Evolutionary conservation across 2,113 vertebrate species (phyloP), one percentile per base, ranked within the genome.

Genomic region (Donacobius atricapilla): DNA sequence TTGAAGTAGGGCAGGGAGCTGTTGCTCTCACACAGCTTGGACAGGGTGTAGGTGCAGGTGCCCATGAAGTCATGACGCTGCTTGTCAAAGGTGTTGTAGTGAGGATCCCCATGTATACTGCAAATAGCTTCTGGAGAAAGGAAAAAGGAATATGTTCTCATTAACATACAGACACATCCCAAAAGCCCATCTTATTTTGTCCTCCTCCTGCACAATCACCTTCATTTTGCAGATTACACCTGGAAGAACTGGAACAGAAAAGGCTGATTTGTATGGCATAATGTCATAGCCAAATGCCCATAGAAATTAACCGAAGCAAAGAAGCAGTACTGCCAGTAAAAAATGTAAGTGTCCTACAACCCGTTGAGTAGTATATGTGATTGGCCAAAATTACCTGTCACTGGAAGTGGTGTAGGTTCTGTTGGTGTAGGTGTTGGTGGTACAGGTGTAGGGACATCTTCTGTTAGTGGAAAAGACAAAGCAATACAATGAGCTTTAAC

Each of bases 51-150:
- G 47, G 83, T 95, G 47, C 93, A 96, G 6, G 70, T 97, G 63
- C 96, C 96, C 96, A 96, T 93, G 87, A 97, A 97, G 61, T 96
- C 3, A 18, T 94, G 83, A 15, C 15, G 95, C 37, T 93, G 82
- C 11, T 96, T 89, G 87, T 97, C 87, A 3, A 98, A 97, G 3
- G 93, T 95, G 40, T 92, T 27, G 31, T 97, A 97, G 47, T 97
- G 80, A 28, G 83, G 95, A 50, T 98, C 95, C 39, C 93, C 78
- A 9, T 71, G 24, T 25, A 88, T 68, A n/a, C 40, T 78, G 85
- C 83, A 97, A 76, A 70, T 63, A 53, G 86, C 86, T 73, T 85
- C 76, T 61, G 54, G 50, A 84, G 35, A 57, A 8, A 33, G 60
- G 47, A 79, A n/a, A 79, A 90, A 69, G 31, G 16, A 76, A 19